These are phyloP conservation scores for Psilanteris sp. DNA, from an alignment of 1,140 invertebrate species.

Conservation along the genomic window DNA sequence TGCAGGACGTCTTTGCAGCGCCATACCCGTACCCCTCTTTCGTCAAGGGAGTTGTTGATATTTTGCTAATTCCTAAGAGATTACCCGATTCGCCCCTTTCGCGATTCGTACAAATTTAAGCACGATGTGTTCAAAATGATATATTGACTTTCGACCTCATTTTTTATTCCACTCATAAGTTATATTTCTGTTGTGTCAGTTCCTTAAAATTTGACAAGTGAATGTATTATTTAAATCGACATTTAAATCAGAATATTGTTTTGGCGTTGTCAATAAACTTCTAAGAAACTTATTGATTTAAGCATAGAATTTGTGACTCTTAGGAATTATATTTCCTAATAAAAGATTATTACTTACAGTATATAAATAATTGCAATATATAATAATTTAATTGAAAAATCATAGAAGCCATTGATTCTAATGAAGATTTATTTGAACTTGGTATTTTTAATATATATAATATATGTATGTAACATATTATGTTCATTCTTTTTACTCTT, in stretches of 20 bases:
- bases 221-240: conserved; percentile 22
- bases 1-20: conserved; percentile 68
- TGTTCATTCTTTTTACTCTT: too few species aligned
- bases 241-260: neutral
- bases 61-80: conserved; percentile 75
- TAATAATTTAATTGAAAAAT: too few species aligned
- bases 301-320: too few species aligned
- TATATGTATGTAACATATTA: too few species aligned
- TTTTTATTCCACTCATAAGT: conserved; percentile 56
- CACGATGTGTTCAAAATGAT: conserved; percentile 50
- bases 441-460: too few species aligned
- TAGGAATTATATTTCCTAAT: too few species aligned
- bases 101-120: conserved; percentile 47
- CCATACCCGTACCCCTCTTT: conserved; percentile 36
- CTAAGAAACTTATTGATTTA: too few species aligned
- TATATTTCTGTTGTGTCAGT: conserved; percentile 44
- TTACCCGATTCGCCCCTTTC: conserved; percentile 62
- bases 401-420: too few species aligned
- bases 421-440: too few species aligned
- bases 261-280: too few species aligned
- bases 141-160: conserved; percentile 61
- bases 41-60: conserved; percentile 68
- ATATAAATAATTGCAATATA: too few species aligned
- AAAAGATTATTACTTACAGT: too few species aligned
- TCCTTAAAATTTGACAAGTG: conserved; percentile 25